A percentile compares a stretch with the other conserved stretches of the same genome.
Conservation (phyloP, 2,113 vertebrate genomes). For the Malurus alboscapulatus region DNA sequence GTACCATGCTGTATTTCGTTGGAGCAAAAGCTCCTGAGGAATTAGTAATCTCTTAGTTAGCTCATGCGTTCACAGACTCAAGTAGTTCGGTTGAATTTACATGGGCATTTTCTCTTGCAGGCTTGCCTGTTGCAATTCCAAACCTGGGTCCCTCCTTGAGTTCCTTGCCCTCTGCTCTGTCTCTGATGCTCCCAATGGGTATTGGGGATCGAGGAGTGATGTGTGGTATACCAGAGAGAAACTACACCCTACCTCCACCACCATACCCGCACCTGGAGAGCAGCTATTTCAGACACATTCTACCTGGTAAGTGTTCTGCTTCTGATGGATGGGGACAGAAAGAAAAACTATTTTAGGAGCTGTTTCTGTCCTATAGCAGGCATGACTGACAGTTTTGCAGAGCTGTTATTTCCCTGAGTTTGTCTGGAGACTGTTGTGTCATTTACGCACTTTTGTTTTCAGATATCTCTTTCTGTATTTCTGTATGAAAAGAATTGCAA, state of each 20-base stretch:
- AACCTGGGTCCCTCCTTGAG: conserved; percentile 92
- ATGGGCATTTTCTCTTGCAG: conserved; percentile 66
- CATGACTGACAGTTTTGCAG: neutral
- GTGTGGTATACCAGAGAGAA: conserved; percentile 96
- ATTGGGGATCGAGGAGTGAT: conserved; percentile 95
- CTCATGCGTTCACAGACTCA: neutral
- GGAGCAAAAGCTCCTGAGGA: neutral
- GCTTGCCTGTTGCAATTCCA: conserved; percentile 95
- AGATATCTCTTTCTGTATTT: neutral
- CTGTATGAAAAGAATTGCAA: neutral
- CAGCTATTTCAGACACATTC: conserved; percentile 97
- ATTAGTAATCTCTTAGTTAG: neutral
- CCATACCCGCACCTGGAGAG: conserved; percentile 97
- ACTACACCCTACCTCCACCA: conserved; percentile 93
- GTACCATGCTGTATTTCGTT: neutral
- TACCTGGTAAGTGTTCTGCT: conserved; percentile 82
- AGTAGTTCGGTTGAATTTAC: neutral
- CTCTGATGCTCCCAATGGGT: conserved; percentile 98
- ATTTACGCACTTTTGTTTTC: neutral
- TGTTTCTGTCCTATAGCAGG: neutral
- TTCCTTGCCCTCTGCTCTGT: conserved; percentile 93
- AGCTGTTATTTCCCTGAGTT: neutral
- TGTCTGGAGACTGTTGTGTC: neutral
- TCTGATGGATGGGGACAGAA: neutral
- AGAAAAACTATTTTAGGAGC: neutral